Evolutionary conservation across 2,797 vertebrate species (phyloP).

Genomic region (Pangasius larnaudii): DNA sequence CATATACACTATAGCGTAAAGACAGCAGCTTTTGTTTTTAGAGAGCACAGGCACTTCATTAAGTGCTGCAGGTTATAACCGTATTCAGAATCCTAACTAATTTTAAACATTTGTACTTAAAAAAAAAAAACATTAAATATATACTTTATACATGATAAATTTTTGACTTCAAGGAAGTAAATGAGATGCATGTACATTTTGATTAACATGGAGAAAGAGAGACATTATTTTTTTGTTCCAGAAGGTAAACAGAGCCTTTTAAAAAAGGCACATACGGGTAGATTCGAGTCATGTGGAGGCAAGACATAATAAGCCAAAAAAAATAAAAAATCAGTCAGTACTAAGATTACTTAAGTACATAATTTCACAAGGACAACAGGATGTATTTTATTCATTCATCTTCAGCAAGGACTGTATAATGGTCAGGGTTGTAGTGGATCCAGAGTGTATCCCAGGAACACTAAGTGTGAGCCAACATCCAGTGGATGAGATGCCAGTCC

Average conservation of each 20-base stretch:
- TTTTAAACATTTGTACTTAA: background rate
- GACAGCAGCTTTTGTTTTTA: background rate
- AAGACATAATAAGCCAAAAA: background rate
- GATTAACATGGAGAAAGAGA: background rate
- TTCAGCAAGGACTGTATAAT: background rate
- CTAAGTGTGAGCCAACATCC: background rate
- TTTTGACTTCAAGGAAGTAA: background rate
- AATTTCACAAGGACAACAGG: background rate
- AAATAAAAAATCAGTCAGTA: background rate
- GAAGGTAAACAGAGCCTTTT: background rate
- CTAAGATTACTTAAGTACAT: no score
- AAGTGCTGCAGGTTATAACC: background rate
- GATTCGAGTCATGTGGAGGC: background rate
- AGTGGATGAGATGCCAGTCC: background rate
- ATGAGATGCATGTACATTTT: background rate
- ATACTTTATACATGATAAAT: background rate
- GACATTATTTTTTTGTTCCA: background rate
- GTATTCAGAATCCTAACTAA: background rate
- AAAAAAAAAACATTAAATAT: background rate
- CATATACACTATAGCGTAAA: background rate
- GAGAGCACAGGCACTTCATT: background rate
- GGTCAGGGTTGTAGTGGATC: background rate
- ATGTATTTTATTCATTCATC: background rate
- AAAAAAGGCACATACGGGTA: background rate
- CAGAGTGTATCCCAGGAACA: background rate